Evolutionary conservation across 2,888 invertebrate genomes (phyloP).

Genomic region (Pristionchus exspectatus): DNA sequence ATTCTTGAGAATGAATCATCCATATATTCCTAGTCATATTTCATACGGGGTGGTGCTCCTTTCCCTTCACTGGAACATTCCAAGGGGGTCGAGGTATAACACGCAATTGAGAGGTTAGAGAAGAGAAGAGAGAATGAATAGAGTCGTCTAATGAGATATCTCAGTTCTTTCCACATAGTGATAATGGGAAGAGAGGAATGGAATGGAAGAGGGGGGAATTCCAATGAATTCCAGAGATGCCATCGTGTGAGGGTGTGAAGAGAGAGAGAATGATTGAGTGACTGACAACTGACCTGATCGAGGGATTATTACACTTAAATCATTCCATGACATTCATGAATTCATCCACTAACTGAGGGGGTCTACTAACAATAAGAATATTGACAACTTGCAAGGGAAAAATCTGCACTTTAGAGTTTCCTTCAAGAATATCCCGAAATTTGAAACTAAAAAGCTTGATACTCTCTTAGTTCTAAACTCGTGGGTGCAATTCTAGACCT

Average conservation of each 20-base stretch:
- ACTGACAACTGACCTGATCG: constrained; percentile 24
- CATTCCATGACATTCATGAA: constrained; percentile 33
- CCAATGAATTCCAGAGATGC: constrained; percentile 36
- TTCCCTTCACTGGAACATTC: constrained; percentile 19
- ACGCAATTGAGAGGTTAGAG: constrained; percentile 2
- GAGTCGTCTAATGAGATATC: constrained; percentile 17
- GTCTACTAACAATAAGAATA: background rate
- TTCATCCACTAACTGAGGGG: background rate
- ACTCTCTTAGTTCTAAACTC: background rate
- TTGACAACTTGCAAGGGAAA: background rate
- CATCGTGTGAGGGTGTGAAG: constrained; percentile 25
- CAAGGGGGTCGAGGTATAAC: background rate
- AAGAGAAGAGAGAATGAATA: constrained; percentile 1
- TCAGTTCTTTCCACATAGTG: constrained; percentile 37
- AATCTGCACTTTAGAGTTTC: background rate
- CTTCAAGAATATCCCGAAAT: background rate
- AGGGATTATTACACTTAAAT: constrained; percentile 9
- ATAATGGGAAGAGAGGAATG: constrained; percentile 14
- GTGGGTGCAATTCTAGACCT: background rate
- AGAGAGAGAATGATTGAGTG: constrained; percentile 25
- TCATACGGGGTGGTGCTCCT: constrained; percentile 5
- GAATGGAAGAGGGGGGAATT: constrained; percentile 15
- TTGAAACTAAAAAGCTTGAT: background rate
- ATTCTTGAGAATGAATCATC: constrained; percentile 8
- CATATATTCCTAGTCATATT: constrained; percentile 25